Percentiles rank a stretch among this genome's conserved stretches.
phyloP scores from a whole-genome alignment of 2,888 invertebrate genomes.

The Drosophila quinaria region DNA sequence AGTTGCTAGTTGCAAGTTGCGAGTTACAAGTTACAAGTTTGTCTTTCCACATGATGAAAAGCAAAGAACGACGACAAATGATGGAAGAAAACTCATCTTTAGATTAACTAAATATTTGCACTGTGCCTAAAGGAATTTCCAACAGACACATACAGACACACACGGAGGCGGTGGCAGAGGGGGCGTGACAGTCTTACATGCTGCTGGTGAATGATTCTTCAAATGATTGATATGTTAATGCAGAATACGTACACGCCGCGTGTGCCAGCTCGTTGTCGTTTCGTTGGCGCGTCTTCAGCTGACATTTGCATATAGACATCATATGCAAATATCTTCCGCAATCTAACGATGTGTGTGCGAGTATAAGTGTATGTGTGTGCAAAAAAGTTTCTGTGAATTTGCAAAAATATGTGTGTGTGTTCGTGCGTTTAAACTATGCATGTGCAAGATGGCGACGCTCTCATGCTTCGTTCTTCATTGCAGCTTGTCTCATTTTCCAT shows the following conservation, averaged over 20 bases:
- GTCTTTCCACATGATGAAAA: conserved; percentile 21
- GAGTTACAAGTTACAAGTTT: conserved; percentile 2
- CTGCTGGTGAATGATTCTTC: conserved; percentile 31
- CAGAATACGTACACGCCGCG: conserved; percentile 59
- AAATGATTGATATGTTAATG: conserved; percentile 80
- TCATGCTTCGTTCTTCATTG: conserved; percentile 43
- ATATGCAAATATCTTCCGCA: conserved; percentile 79
- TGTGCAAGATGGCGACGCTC: conserved; percentile 60
- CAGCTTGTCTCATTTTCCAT: conserved; percentile 64
- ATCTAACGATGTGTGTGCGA: conserved; percentile 53
- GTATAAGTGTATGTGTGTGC: conserved; percentile 18
- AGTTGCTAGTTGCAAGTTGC: conserved; percentile 24
- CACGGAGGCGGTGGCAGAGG: not conserved
- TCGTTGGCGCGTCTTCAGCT: conserved; percentile 17
- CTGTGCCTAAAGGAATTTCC: conserved; percentile 30
- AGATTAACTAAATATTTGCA: conserved; percentile 70
- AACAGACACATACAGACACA: conserved; percentile 9
- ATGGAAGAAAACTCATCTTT: conserved; percentile 55
- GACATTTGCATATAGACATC: conserved; percentile 81
- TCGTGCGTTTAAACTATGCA: conserved; percentile 59
- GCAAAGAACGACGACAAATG: conserved; percentile 23
- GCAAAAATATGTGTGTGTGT: conserved; percentile 32
- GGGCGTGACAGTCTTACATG: conserved; percentile 8
- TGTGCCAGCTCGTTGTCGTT: conserved; percentile 36
- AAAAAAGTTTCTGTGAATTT: conserved; percentile 75